phyloP scores from a whole-genome alignment of 2,113 vertebrate species.

The Suricata suricatta region DNA sequence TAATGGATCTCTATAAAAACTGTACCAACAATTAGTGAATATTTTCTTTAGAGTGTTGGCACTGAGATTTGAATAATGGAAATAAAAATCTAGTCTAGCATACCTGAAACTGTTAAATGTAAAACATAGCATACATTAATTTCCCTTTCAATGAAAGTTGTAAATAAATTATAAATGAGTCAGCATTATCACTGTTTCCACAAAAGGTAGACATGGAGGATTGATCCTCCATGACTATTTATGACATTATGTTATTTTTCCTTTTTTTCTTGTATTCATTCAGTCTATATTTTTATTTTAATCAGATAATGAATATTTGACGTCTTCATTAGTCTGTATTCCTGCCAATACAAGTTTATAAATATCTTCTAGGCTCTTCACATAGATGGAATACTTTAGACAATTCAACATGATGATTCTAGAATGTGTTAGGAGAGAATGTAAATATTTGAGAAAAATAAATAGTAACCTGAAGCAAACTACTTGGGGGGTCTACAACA shows the following conservation, averaged over 20 bases:
- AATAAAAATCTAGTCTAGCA: not conserved
- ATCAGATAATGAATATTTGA: conserved; percentile 13
- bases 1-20: not conserved
- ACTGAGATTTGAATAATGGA: not conserved
- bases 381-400: conserved; percentile 48
- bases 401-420: conserved; percentile 12
- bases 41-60: not conserved
- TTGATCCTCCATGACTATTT: not conserved
- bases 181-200: not conserved
- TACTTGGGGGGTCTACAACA: conserved; percentile 61
- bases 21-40: not conserved
- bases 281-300: conserved; percentile 8
- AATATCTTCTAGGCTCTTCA: conserved; percentile 33
- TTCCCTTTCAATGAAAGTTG: not conserved
- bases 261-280: not conserved
- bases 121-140: not conserved
- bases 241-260: not conserved
- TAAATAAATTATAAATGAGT: not conserved
- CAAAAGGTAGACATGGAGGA: not conserved
- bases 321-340: not conserved
- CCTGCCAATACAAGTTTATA: conserved; percentile 42
- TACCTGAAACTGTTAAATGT: not conserved
- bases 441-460: conserved; percentile 73
- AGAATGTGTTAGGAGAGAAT: conserved; percentile 54
- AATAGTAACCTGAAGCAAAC: conserved; percentile 67